Evolutionary conservation across 2,888 invertebrate genomes (phyloP).

Genomic region (Cephus pulcher): DNA sequence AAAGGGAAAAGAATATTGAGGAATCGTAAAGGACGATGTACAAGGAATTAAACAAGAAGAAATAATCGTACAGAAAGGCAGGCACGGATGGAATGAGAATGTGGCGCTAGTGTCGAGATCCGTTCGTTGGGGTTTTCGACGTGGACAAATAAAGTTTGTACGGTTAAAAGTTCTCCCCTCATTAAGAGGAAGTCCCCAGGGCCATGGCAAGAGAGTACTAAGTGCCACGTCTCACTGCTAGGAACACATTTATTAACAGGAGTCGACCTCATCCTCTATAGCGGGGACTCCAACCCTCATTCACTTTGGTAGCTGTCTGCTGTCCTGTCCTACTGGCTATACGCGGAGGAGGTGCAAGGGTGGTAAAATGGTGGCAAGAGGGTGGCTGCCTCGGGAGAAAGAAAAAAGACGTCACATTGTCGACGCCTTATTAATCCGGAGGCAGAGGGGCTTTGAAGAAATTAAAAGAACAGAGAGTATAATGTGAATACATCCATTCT

Average conservation of each 20-base stretch:
- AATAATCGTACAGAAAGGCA: background rate
- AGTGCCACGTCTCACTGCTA: constrained; percentile 45
- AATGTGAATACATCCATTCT: constrained; percentile 65
- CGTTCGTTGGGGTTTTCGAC: constrained; percentile 10
- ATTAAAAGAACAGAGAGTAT: constrained; percentile 65
- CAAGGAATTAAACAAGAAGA: background rate
- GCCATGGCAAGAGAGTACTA: constrained; percentile 30
- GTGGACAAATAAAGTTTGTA: constrained; percentile 39
- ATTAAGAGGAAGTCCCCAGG: constrained; percentile 56
- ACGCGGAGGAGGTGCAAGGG: background rate
- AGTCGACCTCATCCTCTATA: constrained; percentile 31
- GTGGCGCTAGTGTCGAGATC: background rate
- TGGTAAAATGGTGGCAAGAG: background rate
- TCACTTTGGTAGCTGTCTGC: constrained; percentile 57
- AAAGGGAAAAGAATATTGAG: background rate
- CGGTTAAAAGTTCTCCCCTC: constrained; percentile 60
- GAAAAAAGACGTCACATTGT: constrained; percentile 63
- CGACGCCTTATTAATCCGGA: constrained; percentile 65
- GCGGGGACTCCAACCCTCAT: constrained; percentile 40
- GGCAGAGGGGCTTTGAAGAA: constrained; percentile 60
- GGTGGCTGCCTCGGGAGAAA: constrained; percentile 33
- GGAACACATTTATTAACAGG: constrained; percentile 61
- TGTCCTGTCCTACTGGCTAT: constrained; percentile 39
- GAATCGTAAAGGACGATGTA: background rate
- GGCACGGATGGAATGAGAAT: background rate